Base-by-base conservation (phyloP, 2,113 vertebrate genomes). In the Butastur rufipennis region DNA sequence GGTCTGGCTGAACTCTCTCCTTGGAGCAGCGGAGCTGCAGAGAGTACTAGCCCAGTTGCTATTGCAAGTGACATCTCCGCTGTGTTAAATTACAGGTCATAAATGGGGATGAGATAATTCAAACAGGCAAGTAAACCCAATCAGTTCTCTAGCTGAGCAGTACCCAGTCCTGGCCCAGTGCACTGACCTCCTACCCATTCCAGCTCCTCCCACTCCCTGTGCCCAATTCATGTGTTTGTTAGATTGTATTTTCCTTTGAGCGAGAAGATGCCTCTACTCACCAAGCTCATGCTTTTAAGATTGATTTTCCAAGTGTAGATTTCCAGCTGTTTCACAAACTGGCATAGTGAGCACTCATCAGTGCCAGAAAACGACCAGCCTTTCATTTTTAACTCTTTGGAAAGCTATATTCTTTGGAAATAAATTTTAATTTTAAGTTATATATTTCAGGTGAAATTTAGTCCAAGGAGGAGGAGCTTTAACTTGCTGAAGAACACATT, bases 81-180 rank as follows among this genome's bases (percentile, higher is more conserved):
- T 99, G 98, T 99, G 98, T 99, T 99, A 98, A 98, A 98, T 99
- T 99, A 98, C 99, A 99, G 99, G 99, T 99, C 98, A 98, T 98
- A 98, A 99, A 99, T 98, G 98, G 99, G 98, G 98, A 98, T 98
- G 98, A 99, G 98, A 98, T 99, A 98, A 98, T 98, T 97, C 98
- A 96, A 98, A 98, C 98, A 99, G 99, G 99, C 99, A 99, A 99
- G 99, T 99, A 99, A 98, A 97, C 96, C 96, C 88, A 82, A 97
- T 98, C 97, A 96, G 93, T 98, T 97, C 96, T 98, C 95, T 98
- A 98, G 98, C 98, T 98, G 97, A 98, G 96, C 98, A 98, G 97
- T 96, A 87, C 96, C 98, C 97, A 97, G 97, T 94, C 98, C 98
- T 97, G 97, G 98, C 98, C 97, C 94, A 52, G 91, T n/a, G 48